These are phyloP conservation scores for Gerris buenoi DNA, from an alignment of 1,140 invertebrate genomes.

Conservation along the genomic window DNA sequence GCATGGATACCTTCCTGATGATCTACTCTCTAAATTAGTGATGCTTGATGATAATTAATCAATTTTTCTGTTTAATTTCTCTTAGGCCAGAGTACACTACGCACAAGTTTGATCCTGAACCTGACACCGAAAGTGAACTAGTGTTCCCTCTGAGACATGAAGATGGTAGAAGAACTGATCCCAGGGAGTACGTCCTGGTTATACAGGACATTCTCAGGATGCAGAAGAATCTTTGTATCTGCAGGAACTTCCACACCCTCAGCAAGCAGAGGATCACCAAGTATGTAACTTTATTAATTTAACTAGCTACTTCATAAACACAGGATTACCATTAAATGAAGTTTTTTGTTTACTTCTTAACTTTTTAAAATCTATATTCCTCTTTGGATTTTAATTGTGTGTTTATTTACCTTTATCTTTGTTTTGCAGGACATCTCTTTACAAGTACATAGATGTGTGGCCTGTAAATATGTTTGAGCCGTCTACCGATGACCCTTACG, in stretches of 20 bases:
- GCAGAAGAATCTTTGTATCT: constrained; percentile 88
- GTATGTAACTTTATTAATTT: constrained; percentile 31
- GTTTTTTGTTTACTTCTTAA: too few relatives aligned
- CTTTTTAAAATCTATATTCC: constrained; percentile 4
- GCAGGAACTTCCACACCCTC: constrained; percentile 74
- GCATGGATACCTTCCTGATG: too few relatives aligned
- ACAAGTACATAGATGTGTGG: constrained; percentile 91
- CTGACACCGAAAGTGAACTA: neutral
- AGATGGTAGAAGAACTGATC: constrained; percentile 21
- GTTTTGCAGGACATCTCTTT: constrained; percentile 24
- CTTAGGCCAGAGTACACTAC: constrained; percentile 19
- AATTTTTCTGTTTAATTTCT: too few relatives aligned
- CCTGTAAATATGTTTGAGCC: constrained; percentile 77
- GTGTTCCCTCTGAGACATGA: constrained; percentile 19
- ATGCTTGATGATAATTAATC: too few relatives aligned
- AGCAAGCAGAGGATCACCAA: constrained; percentile 54
- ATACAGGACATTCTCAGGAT: constrained; percentile 73
- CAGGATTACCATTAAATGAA: too few relatives aligned
- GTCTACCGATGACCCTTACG: constrained; percentile 57
- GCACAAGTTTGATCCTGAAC: constrained; percentile 14
- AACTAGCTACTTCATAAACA: too few relatives aligned
- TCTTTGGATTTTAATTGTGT: constrained; percentile 3
- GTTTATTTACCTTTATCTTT: constrained; percentile 10
- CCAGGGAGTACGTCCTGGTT: constrained; percentile 73
- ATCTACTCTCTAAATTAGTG: too few relatives aligned